phyloP scores from a whole-genome alignment of 2,113 vertebrate genomes.

The Platysteira castanea region DNA sequence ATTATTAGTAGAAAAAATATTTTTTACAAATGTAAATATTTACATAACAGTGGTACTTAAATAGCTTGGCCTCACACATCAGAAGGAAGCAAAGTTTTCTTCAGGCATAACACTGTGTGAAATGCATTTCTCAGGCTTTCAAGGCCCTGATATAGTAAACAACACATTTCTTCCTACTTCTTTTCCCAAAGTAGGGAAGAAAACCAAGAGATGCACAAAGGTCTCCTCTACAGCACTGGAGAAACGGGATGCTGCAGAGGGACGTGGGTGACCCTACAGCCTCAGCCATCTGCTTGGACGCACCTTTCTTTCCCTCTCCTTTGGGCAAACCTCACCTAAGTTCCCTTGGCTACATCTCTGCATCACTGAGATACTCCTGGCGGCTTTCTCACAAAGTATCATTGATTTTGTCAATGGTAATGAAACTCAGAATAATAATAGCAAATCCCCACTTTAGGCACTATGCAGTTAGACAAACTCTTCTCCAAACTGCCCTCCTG shows the following conservation, averaged over 20 bases:
- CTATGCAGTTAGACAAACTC: background rate
- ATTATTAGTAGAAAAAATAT: background rate
- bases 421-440: background rate
- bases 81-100: background rate
- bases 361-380: background rate
- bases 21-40: constrained; percentile 23
- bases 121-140: background rate
- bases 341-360: fast-evolving
- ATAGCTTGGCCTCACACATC: background rate
- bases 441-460: background rate
- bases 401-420: background rate
- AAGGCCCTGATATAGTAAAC: background rate
- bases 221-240: fast-evolving
- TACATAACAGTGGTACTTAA: background rate
- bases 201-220: fast-evolving
- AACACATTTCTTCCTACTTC: background rate
- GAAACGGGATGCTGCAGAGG: background rate
- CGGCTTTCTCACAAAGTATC: background rate
- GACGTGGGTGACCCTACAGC: fast-evolving
- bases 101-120: background rate
- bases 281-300: fast-evolving
- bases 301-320: background rate
- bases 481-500: background rate
- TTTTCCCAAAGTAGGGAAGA: background rate
- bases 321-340: fast-evolving